A percentile compares a stretch with the other conserved stretches of the same genome.
Evolutionary conservation across 2,888 invertebrate species (phyloP).

Genomic region (Hololepta plana): DNA sequence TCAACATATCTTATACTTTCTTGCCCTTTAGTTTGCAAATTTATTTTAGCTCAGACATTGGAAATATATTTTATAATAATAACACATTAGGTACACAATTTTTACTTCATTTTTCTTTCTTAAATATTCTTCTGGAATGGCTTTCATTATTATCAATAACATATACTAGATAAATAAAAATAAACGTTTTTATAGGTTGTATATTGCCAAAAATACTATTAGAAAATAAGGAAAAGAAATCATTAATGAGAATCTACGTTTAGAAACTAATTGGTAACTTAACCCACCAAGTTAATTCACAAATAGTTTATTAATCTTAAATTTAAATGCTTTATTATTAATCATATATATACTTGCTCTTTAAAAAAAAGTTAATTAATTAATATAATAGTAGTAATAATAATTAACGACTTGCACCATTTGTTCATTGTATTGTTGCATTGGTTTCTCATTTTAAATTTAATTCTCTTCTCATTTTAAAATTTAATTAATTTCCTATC

Average conservation of each 20-base stretch:
- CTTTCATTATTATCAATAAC: conserved; percentile 12
- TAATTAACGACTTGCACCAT: conserved; percentile 27
- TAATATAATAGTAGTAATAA: conserved; percentile 4
- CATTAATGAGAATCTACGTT: no score
- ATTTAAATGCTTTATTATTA: conserved; percentile 27
- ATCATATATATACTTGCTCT: no score
- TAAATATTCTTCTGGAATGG: no score
- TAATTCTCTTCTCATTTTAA: conserved; percentile 2
- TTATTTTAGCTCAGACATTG: conserved; percentile 23
- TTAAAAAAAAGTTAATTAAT: conserved; percentile 21
- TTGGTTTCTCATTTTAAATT: conserved; percentile 5
- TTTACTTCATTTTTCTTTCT: no score
- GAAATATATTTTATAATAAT: no score
- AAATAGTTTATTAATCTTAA: conserved; percentile 12
- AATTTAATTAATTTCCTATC: conserved; percentile 15
- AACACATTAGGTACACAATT: conserved; percentile 28
- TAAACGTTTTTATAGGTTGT: no score
- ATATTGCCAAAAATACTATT: no score
- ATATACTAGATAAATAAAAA: conserved; percentile 6
- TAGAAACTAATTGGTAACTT: conserved; percentile 18
- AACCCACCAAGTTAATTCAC: conserved; percentile 23
- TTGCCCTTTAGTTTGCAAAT: no score
- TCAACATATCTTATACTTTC: conserved; percentile 28
- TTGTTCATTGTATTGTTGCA: conserved; percentile 29
- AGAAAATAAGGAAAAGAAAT: no score